Evolutionary conservation across 1,140 invertebrate genomes (phyloP).

Genomic region (Eumeta japonica): DNA sequence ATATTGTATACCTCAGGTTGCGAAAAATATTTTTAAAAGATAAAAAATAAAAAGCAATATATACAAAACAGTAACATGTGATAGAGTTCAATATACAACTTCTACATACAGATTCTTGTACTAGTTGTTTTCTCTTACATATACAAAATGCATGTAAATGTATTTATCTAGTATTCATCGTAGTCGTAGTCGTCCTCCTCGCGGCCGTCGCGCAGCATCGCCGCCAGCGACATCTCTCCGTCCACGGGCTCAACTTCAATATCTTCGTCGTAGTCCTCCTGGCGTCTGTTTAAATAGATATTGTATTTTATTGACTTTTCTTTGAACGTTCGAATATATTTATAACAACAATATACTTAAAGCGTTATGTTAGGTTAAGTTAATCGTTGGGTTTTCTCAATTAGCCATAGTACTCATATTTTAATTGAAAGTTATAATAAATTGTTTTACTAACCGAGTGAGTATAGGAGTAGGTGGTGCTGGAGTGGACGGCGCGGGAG

Average conservation of each 20-base stretch:
- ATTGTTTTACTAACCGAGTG: conserved; percentile 2
- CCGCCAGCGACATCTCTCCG: conserved; percentile 31
- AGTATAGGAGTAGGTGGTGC: conserved; percentile 9
- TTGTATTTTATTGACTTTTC: no score
- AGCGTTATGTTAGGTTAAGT: background rate
- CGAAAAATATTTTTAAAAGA: no score
- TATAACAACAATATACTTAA: background rate
- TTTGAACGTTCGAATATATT: background rate
- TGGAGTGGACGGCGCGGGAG: conserved; percentile 14
- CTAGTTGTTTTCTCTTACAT: no score
- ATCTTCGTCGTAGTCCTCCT: conserved; percentile 42
- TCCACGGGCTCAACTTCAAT: conserved; percentile 24
- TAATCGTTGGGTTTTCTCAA: background rate
- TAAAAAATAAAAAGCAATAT: no score
- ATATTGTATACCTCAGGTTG: no score
- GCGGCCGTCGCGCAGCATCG: conserved; percentile 34
- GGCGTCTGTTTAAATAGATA: conserved; percentile 20
- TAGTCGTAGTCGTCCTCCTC: conserved; percentile 44
- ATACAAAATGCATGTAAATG: no score
- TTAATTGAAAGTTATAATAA: background rate
- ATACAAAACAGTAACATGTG: no score
- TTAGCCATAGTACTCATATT: no score
- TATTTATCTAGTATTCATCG: conserved; percentile 48
- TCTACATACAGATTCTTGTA: no score
- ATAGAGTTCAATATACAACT: no score